A percentile compares a stretch with the other conserved stretches of the same genome.
phyloP scores from a whole-genome alignment of 2,888 invertebrate species.

The Eupithecia inturbata region DNA sequence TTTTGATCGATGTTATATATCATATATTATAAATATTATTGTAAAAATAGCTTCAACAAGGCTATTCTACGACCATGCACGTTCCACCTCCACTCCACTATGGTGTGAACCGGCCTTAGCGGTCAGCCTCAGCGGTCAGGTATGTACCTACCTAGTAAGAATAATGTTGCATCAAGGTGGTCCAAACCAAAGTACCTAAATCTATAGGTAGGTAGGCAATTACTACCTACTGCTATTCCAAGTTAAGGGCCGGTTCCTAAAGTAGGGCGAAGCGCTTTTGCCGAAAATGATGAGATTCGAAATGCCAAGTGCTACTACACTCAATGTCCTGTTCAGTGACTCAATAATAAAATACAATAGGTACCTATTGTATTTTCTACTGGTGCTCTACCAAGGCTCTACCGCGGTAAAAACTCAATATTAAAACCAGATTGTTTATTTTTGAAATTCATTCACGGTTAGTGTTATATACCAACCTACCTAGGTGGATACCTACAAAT shows the following conservation, averaged over 20 bases:
- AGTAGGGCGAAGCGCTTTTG: conserved; percentile 23
- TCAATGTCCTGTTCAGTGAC: neutral
- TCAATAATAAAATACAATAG: neutral
- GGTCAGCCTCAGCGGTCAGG: too few relatives aligned
- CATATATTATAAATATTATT: too few relatives aligned
- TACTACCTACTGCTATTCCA: neutral
- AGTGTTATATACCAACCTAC: too few relatives aligned
- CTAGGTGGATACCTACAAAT: too few relatives aligned
- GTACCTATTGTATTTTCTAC: too few relatives aligned
- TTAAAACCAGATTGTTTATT: neutral
- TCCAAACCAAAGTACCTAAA: conserved; percentile 1
- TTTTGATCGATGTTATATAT: too few relatives aligned
- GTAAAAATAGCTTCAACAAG: neutral
- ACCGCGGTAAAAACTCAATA: neutral
- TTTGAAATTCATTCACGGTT: neutral
- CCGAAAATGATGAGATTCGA: conserved; percentile 18
- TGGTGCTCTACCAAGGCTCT: neutral
- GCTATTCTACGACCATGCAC: neutral
- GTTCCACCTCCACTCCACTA: neutral
- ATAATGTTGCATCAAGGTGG: neutral
- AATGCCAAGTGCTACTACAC: conserved; percentile 13
- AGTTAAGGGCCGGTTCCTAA: conserved; percentile 29
- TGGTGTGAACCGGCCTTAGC: neutral
- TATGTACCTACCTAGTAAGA: neutral
- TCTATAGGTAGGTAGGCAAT: neutral